Base-by-base conservation (phyloP, 2,113 vertebrate genomes). In the Pteruthius melanotis region DNA sequence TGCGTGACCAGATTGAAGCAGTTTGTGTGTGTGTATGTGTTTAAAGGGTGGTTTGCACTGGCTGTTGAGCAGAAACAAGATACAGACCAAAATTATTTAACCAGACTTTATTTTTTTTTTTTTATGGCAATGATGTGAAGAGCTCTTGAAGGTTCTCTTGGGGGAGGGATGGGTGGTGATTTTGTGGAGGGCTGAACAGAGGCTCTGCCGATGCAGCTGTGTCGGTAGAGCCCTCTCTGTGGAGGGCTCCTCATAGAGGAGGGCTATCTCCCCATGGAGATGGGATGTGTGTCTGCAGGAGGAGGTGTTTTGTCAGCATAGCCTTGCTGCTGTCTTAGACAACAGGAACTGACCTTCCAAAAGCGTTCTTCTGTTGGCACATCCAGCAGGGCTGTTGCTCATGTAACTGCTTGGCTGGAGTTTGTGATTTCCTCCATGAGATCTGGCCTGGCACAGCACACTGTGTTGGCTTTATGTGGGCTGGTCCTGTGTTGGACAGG, bases 51-150 rank as follows among this genome's bases (percentile, higher is more conserved):
- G 23, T 45, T 69, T 72, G n/a, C 45, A 57, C 4, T 10, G 1
- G 1, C 76, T 69, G 23, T 80, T 69, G 50, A 65, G 42, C 50
- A 52, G 71, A 77, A 95, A 80, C 22, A 68, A 69, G 74, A 23
- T 33, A 13, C 45, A 39, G 33, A 83, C 45, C 19, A 59, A 89
- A 88, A 85, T 89, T 68, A n/a, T 65, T 95, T 80, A 86, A 90
- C 45, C 59, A 80, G 80, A 45, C 15, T 9, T 64, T 45, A 31
- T 20, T 61, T 33, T 28, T 26, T 27, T 31, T 45, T 79, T 49
- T 45, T 59, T 35, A 20, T 24, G 24, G 37, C 24, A 69, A 2
- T 23, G 13, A 35, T 79, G 21, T 57, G 28, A 49, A 90, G 35
- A 75, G 22, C 45, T 72, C 20, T 80, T 30, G 28, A 64, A 49